Conservation (phyloP, 2,113 vertebrate species). For the Hipposideros armiger region DNA sequence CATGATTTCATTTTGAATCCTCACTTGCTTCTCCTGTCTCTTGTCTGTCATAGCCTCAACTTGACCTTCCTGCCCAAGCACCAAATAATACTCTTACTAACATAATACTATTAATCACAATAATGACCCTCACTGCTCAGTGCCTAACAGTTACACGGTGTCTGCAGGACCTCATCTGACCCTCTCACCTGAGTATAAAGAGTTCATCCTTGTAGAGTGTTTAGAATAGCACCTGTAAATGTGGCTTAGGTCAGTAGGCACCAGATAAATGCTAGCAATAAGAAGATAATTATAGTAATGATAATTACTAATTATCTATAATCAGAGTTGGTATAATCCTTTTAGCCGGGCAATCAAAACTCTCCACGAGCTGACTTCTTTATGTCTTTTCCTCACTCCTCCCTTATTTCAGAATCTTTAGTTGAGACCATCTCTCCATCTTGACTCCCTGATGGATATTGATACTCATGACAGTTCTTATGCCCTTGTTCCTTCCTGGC, state of each 20-base stretch:
- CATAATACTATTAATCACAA: too few species aligned
- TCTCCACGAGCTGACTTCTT: not conserved
- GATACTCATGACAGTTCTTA: not conserved
- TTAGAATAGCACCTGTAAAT: not conserved
- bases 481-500: not conserved
- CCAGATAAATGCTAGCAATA: not conserved
- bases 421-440: not conserved
- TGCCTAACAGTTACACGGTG: rapidly evolving
- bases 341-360: not conserved
- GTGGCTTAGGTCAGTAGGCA: not conserved
- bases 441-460: not conserved
- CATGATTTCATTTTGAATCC: not conserved
- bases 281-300: not conserved
- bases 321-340: not conserved
- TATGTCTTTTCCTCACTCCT: not conserved
- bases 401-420: not conserved
- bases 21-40: not conserved
- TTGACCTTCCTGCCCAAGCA: not conserved
- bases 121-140: not conserved
- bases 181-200: not conserved
- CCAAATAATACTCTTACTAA: not conserved
- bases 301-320: not conserved
- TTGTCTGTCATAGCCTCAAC: not conserved
- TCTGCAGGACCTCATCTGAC: not conserved
- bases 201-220: not conserved